Evolutionary conservation across 1,140 invertebrate genomes (phyloP), one percentile per base, ranked within the genome.

Genomic region (Gryon sp.): DNA sequence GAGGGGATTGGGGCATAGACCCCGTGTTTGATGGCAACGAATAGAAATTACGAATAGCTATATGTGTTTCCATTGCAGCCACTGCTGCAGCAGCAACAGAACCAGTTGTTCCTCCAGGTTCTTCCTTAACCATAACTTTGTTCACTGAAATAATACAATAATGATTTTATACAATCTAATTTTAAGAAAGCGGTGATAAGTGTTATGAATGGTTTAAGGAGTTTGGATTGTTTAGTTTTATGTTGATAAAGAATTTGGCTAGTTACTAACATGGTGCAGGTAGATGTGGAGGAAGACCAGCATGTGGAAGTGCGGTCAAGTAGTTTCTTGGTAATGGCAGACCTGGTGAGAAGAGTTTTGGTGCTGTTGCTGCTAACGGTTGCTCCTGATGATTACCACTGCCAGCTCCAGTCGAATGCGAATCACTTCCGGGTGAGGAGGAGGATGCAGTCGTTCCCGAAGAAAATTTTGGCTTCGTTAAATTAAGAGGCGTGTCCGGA

Each of bases 401-500:
- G 82, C 82, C 65, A 76, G 83, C 90, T 83, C 90, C 88, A 59
- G 87, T 90, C 59, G 88, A 91, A 40, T 81, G 89, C 81, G 74
- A 84, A 12, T 89, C 89, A 6, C 89, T 87, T 11, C 52, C 88
- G 69, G 16, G 86, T 6, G 83, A 83, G 0, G 85, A 88, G 4
- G 83, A 82, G 8, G 85, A 81, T 7, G 83, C 81, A 6, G 80
- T 79, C 1, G 82, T 81, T 6, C 89, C 86, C 0, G 88, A 89
- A 12, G 81, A 81, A 9, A 90, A 91, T 82, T 96, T 95, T 18
- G 96, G 96, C 88, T 97, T 97, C 70, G 93, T 94, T 4, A 98
- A 92, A 87, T 97, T 97, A 0, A 98, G 88, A 0, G 96, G 96
- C 0, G 94, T 92, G 80, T 97, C 96, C 3, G 93, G 90, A 78